Evolutionary conservation across 2,113 vertebrate species (phyloP), one percentile per base, ranked within the genome.

Genomic region (Eulemur macaco): DNA sequence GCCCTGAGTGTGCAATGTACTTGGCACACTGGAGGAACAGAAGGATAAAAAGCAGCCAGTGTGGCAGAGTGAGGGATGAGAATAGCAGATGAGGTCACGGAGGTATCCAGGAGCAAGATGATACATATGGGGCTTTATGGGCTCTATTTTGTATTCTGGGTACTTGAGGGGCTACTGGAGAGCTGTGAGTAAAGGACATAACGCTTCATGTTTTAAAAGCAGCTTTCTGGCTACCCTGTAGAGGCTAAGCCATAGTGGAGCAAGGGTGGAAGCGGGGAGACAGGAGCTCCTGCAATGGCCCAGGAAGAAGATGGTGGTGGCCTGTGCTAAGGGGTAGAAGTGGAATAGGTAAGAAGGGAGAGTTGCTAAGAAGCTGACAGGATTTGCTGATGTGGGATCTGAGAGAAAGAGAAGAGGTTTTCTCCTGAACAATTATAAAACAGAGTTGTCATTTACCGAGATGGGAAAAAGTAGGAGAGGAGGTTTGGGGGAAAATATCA

Each of bases 11-110:
- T 97, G 95, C 71, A 84, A 64, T 76, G 76, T 90, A 83, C 81
- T 89, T 87, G 52, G 93, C 60, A 84, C 63, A 94, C 25, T 0
- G 45, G 81, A 95, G 63, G 71, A 83, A 76, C 23, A 94, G 89
- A 92, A 92, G 93, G 92, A 89, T 92, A 69, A 92, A 92, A 58
- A 91, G 87, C 83, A 86, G 81, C 47, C 81, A 34, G 11, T 31
- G 27, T 3, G 14, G 69, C 63, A 89, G 42, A 86, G 54, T 20
- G 29, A 89, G 45, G 69, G 84, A 86, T 73, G 37, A 84, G 81
- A 94, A 78, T 11, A 94, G 64, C 42, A 78, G 58, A 60, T 42
- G 85, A 90, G 39, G 85, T 68, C 81, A 94, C 66, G 95, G 77
- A 88, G 20, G 31, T 21, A 80, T 21, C 45, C 66, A 60, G 78